Conservation (phyloP, 2,888 invertebrate genomes). For the Caradrina clavipalpis region DNA sequence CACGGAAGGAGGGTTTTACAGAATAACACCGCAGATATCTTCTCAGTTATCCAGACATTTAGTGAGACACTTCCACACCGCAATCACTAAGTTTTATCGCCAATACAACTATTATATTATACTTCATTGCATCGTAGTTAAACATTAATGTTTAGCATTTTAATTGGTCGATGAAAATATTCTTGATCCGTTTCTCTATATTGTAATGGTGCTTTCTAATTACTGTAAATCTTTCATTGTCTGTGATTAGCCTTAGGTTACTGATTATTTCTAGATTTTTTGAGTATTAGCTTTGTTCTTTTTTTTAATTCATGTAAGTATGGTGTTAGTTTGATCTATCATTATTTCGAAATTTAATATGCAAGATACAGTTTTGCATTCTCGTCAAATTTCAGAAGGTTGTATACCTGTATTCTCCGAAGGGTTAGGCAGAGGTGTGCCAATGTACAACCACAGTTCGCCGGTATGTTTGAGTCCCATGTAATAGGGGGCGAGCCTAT, state of each 20-base stretch:
- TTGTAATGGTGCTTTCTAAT: conserved; percentile 36
- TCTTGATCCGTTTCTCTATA: conserved; percentile 16
- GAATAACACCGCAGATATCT: too few species aligned
- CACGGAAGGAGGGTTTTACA: too few species aligned
- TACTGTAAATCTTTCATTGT: conserved; percentile 19
- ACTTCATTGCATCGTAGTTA: conserved; percentile 41
- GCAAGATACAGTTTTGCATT: too few species aligned
- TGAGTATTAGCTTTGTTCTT: not conserved
- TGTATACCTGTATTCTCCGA: too few species aligned
- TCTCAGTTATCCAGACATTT: conserved; percentile 24
- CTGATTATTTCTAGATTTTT: not conserved
- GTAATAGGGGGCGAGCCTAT: too few species aligned
- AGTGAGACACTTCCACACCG: conserved; percentile 42
- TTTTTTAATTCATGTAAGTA: not conserved
- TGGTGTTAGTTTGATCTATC: conserved; percentile 1
- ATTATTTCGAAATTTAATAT: not conserved
- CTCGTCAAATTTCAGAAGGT: too few species aligned
- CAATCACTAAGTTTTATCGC: conserved; percentile 36
- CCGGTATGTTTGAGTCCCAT: too few species aligned
- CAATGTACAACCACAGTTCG: too few species aligned
- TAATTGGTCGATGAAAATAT: conserved; percentile 37
- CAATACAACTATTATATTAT: conserved; percentile 30
- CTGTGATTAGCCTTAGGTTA: not conserved
- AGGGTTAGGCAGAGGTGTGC: too few species aligned
- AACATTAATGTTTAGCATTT: conserved; percentile 35